Evolutionary conservation across 2,797 vertebrate genomes (phyloP), one percentile per base, ranked within the genome.

Genomic region (Sebastes diploproa): DNA sequence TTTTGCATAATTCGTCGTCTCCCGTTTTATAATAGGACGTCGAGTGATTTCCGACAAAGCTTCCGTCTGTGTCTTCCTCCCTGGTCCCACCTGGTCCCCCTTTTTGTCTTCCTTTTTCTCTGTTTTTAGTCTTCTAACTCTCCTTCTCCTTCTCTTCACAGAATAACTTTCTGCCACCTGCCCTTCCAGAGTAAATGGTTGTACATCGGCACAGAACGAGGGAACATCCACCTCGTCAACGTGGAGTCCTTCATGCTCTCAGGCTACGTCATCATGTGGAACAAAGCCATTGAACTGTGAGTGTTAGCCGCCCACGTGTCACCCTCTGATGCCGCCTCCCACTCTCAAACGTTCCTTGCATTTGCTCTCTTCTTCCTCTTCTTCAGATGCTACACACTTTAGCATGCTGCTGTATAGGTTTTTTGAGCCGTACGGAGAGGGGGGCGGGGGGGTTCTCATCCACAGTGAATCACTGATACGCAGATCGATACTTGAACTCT

Each of bases 261-360:
- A 96, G 98, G 98, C 96, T 99, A 99, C 75, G 98, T 99, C 95
- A 98, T 99, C 95, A 99, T 99, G 98, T 99, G 98, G 98, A 99
- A 99, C 96, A 99, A 99, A 98, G 98, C 98, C 98, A 99, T 99
- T 84, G 98, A 99, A 96, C 96, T 99, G 98, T 99, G 89, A 99
- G 98, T 98, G 94, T 95, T 96, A 16, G 87, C 92, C 89, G 87
- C 96, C 95, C 94, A 65, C 16, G 23, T 76, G 76, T 79, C 64
- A 42, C 82, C 59, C 67, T 55, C 38, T 11, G 52, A 80, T 68
- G 64, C 67, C 56, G 13, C 59, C 30, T 71, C 58, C 56, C 46
- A 60, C 63, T 25, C 68, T 46, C 27, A 59, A 20, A 63, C 52
- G 32, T 56, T 52, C 38, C 83, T 42, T 63, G 62, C 56, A 4